Percentiles rank a stretch among this genome's conserved stretches.
Conservation (phyloP, 1,140 invertebrate genomes). For the Meteorus sp. region DNA sequence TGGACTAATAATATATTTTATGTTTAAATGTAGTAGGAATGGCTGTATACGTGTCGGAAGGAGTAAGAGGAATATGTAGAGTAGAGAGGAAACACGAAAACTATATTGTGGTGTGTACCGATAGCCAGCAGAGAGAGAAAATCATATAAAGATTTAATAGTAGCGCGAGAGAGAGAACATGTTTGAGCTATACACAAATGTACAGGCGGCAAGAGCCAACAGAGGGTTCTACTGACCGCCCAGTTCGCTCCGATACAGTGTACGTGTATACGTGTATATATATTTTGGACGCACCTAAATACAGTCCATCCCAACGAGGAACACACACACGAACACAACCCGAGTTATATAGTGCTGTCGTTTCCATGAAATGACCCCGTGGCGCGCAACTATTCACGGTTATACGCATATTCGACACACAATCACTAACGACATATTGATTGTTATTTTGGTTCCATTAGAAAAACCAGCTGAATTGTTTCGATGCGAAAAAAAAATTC, state of each 20-base stretch:
- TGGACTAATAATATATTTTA: constrained; percentile 5
- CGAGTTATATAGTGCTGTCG: constrained; percentile 2
- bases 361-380: neutral
- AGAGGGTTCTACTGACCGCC: constrained; percentile 7
- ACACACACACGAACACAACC: neutral
- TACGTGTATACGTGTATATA: no score
- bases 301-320: constrained; percentile 2
- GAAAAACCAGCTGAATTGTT: no score
- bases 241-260: neutral
- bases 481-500: no score
- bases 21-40: constrained; percentile 2
- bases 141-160: no score
- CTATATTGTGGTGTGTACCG: no score
- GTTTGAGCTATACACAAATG: no score
- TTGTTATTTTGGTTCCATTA: no score
- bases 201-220: neutral
- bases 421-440: neutral
- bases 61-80: no score
- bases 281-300: constrained; percentile 1
- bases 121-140: neutral
- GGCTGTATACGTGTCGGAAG: no score
- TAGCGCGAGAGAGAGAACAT: no score
- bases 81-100: no score
- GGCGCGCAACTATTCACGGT: constrained; percentile 2
- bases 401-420: neutral